Evolutionary conservation across 2,113 vertebrate genomes (phyloP).

Genomic region (Meleagris gallopavo): DNA sequence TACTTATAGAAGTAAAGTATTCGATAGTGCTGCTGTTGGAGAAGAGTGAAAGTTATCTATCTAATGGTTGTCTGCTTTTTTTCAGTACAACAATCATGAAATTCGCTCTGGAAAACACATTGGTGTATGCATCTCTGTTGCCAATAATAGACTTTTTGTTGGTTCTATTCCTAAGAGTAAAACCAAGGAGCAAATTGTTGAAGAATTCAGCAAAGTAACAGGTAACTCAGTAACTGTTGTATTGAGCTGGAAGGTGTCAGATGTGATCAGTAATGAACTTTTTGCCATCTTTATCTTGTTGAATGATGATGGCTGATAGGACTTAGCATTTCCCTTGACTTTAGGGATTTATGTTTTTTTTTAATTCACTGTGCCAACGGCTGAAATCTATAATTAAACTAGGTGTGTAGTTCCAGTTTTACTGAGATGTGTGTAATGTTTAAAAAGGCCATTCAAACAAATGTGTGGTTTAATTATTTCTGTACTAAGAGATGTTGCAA

Average conservation of each 20-base stretch:
- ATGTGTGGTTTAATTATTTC: not conserved
- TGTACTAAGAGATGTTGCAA: not conserved
- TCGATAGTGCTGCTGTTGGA: not conserved
- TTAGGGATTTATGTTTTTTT: not conserved
- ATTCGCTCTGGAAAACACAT: constrained; percentile 98
- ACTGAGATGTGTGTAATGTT: not conserved
- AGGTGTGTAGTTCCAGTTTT: not conserved
- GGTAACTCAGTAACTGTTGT: constrained; percentile 78
- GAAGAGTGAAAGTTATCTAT: not conserved
- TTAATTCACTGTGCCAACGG: not conserved
- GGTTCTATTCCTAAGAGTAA: constrained; percentile 99
- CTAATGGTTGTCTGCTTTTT: constrained; percentile 9
- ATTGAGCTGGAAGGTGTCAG: not conserved
- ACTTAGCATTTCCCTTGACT: not conserved
- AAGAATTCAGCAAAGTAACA: constrained; percentile 98
- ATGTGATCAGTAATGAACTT: not conserved
- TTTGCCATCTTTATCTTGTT: not conserved
- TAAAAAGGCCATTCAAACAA: not conserved
- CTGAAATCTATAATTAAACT: not conserved
- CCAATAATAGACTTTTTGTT: constrained; percentile 99
- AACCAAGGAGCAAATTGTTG: constrained; percentile 99
- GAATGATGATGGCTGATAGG: not conserved
- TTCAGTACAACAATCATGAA: constrained; percentile 97
- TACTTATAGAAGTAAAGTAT: not conserved
- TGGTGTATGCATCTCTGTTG: constrained; percentile 98